Evolutionary conservation across 2,113 vertebrate species (phyloP).

Genomic region (Ailurus styani): DNA sequence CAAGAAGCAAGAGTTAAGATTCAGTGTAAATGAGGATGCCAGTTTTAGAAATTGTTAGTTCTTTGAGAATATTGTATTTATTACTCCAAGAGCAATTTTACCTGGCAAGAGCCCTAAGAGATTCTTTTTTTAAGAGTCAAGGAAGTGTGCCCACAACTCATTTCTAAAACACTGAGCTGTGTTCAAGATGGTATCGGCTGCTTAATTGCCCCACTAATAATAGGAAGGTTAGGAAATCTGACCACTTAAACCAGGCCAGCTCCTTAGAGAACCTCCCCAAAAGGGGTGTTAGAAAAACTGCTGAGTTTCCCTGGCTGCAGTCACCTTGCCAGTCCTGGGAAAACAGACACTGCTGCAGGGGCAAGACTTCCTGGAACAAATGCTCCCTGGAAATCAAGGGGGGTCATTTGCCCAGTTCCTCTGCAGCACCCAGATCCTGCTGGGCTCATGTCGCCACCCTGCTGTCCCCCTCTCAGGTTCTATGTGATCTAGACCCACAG

Average conservation of each 20-base stretch:
- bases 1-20: not conserved
- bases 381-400: not conserved
- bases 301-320: not conserved
- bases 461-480: not conserved
- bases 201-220: conserved; percentile 59
- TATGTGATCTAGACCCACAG: not conserved
- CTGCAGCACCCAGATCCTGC: not conserved
- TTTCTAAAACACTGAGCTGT: conserved; percentile 59
- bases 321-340: conserved; percentile 20
- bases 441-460: not conserved
- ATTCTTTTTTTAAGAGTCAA: not conserved
- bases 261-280: not conserved
- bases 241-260: conserved; percentile 45
- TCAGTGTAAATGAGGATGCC: not conserved
- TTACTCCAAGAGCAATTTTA: conserved; percentile 42
- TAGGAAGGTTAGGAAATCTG: conserved; percentile 62
- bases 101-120: not conserved
- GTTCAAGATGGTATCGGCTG: conserved; percentile 63
- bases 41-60: conserved; percentile 12
- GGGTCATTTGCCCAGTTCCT: not conserved
- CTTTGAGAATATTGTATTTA: conserved; percentile 15
- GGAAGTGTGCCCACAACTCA: conserved; percentile 55
- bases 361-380: not conserved
- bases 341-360: not conserved
- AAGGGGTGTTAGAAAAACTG: not conserved